Evolutionary conservation across 92 coral and sea anemone genomes (phyloP), one percentile per base, ranked within the genome.

Genomic region (Chrysogorgia sp.): DNA sequence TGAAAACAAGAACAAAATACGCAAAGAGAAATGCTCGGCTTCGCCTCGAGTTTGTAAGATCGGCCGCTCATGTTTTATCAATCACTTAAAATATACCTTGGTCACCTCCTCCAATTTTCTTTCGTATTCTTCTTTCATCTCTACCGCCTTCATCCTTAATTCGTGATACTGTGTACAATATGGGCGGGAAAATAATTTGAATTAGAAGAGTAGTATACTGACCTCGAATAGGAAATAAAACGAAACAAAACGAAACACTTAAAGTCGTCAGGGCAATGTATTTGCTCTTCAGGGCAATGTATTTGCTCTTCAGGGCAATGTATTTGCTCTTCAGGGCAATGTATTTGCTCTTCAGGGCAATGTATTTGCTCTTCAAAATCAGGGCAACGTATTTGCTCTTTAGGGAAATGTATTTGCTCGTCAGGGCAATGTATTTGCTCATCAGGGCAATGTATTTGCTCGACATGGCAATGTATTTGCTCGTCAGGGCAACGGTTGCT

Each of bases 121-220:
- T 58, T 91, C 98, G 40, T 82, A 94, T 61, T 89, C 85, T 58
- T 87, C 91, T 61, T 94, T 94, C 98, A 94, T 94, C 67, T 94
- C 82, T 40, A 89, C 34, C 1, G 92, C 88, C 74, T 61, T 87
- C 75, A 82, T 72, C 17, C 98, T 83, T 45, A 88, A 58, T 20
- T 94, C 91, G 47, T 92, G 97, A 82, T 90, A 90, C 97, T 92
- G 76, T 21, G n/a, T n/a, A n/a, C n/a, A n/a, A n/a, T n/a, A n/a
- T 32, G 66, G 45, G 14, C 69, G 56, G 13, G 37, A 79, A 30
- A 33, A 28, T 4, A 28, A 75, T 29, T n/a, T n/a, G n/a, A n/a
- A n/a, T n/a, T n/a, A n/a, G n/a, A n/a, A n/a, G n/a, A n/a, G n/a
- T n/a, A n/a, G n/a, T n/a, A n/a, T 20, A 52, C 9, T 47, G 56